Evolutionary conservation across 2,888 invertebrate species (phyloP).

Genomic region (Drosophila ustulata): DNA sequence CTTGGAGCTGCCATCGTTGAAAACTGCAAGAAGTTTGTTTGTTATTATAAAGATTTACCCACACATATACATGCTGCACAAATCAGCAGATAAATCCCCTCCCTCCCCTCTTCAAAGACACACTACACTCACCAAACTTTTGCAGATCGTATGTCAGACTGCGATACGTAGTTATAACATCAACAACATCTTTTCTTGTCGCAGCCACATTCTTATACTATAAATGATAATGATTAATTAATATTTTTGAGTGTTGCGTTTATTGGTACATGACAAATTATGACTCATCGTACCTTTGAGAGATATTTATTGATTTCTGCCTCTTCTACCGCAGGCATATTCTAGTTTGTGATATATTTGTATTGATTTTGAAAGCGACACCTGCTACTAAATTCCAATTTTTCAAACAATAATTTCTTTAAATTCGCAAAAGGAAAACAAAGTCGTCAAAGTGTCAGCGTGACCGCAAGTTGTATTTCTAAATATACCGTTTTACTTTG

Average conservation of each 20-base stretch:
- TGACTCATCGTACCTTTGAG: constrained; percentile 85
- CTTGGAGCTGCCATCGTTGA: constrained; percentile 93
- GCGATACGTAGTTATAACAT: constrained; percentile 88
- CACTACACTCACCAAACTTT: constrained; percentile 88
- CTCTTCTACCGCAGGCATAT: constrained; percentile 84
- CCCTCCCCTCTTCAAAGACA: not conserved
- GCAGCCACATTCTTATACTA: constrained; percentile 90
- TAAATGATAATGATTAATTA: constrained; percentile 69
- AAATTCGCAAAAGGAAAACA: constrained; percentile 49
- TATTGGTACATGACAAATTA: constrained; percentile 18
- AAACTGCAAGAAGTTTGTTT: constrained; percentile 87
- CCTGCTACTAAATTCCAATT: constrained; percentile 7
- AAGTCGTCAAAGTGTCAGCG: constrained; percentile 30
- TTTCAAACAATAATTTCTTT: constrained; percentile 26
- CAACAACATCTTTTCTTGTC: constrained; percentile 89
- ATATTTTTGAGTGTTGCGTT: constrained; percentile 23
- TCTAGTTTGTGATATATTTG: constrained; percentile 24
- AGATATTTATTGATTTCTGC: constrained; percentile 86
- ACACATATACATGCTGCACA: not conserved
- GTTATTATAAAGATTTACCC: not conserved
- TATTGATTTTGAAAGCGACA: constrained; percentile 19
- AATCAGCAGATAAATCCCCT: not conserved
- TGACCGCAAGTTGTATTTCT: not conserved
- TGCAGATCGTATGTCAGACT: constrained; percentile 89
- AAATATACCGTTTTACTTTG: not conserved